Evolutionary conservation across 2,888 invertebrate species (phyloP).

Genomic region (Andrena marginata): DNA sequence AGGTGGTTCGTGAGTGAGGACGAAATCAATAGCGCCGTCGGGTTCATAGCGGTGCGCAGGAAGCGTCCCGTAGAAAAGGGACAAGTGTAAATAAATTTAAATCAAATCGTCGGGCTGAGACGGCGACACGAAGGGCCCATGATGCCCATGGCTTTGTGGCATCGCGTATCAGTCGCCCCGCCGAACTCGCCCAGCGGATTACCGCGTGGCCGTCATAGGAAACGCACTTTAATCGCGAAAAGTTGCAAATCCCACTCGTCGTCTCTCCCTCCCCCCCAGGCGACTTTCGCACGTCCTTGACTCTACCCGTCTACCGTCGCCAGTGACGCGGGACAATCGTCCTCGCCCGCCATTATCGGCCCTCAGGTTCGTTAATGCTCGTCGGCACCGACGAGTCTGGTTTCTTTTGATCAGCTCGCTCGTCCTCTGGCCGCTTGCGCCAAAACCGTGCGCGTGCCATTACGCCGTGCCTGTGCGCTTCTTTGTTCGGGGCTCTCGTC

Average conservation of each 20-base stretch:
- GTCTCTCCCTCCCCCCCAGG: not conserved
- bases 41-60: constrained; percentile 72
- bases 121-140: constrained; percentile 52
- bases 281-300: constrained; percentile 7
- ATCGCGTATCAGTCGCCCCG: not conserved
- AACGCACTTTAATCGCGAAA: constrained; percentile 5
- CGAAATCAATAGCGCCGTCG: constrained; percentile 76
- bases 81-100: constrained; percentile 82
- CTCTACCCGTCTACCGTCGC: constrained; percentile 22
- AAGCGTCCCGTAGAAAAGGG: constrained; percentile 74
- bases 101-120: constrained; percentile 69
- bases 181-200: constrained; percentile 3
- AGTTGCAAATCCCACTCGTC: not conserved
- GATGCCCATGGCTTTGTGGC: constrained; percentile 19
- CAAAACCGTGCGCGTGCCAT: constrained; percentile 44
- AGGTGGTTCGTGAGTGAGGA: constrained; percentile 73
- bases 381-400: constrained; percentile 61
- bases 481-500: constrained; percentile 59
- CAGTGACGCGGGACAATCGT: constrained; percentile 57
- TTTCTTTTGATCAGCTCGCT: constrained; percentile 73
- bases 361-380: constrained; percentile 69
- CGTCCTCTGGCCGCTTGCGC: constrained; percentile 9
- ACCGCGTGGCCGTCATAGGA: not conserved
- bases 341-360: constrained; percentile 27
- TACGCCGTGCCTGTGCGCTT: constrained; percentile 44